Evolutionary conservation across 2,888 invertebrate species (phyloP).

Genomic region (Pogonocherus hispidulus): DNA sequence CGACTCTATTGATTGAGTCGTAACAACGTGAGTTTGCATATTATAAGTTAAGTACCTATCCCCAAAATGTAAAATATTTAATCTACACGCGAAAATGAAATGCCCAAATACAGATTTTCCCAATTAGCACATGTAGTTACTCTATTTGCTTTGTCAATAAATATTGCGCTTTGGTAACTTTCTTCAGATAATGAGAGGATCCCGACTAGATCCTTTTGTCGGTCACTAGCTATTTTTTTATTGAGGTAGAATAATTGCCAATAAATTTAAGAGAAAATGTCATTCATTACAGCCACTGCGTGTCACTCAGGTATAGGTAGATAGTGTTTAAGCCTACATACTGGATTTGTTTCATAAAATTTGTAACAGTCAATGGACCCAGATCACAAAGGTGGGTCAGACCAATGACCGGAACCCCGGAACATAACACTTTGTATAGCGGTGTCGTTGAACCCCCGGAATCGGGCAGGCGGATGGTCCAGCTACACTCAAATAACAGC

Average conservation of each 20-base stretch:
- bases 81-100: too few relatives aligned
- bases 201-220: not conserved
- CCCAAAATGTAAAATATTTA: too few relatives aligned
- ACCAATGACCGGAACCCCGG: conserved; percentile 48
- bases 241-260: not conserved
- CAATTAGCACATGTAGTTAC: too few relatives aligned
- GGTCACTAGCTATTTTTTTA: not conserved
- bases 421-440: conserved; percentile 43
- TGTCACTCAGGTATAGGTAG: not conserved
- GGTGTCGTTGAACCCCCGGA: conserved; percentile 43
- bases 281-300: not conserved
- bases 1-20: too few relatives aligned
- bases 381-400: conserved; percentile 35
- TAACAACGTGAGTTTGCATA: too few relatives aligned
- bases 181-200: conserved; percentile 54
- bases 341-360: conserved; percentile 29
- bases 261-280: conserved; percentile 3
- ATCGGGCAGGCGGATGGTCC: conserved; percentile 25
- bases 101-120: too few relatives aligned
- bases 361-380: conserved; percentile 34
- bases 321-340: conserved; percentile 24
- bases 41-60: too few relatives aligned
- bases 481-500: conserved; percentile 19
- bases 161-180: conserved; percentile 16
- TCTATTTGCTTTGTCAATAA: not conserved